phyloP scores from a whole-genome alignment of 2,888 invertebrate genomes.

The Nipponacmea schrenckii region DNA sequence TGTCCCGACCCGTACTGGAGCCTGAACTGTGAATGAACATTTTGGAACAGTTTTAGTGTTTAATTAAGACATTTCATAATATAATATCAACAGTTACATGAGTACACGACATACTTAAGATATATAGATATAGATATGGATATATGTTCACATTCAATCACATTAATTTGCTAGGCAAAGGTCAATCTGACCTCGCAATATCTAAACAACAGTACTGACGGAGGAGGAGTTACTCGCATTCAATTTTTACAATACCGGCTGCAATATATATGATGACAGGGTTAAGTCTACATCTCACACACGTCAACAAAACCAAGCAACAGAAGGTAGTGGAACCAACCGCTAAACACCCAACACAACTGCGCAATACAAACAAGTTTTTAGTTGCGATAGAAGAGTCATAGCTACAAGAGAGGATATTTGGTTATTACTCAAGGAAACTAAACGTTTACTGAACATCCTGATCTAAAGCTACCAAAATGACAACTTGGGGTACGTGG shows the following conservation, averaged over 20 bases:
- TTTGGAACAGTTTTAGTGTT: slow-evolving; percentile 11
- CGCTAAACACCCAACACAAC: neutral
- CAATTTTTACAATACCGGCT: slow-evolving; percentile 4
- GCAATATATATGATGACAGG: neutral
- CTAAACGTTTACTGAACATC: too few species aligned
- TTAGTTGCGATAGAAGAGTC: slow-evolving; percentile 2
- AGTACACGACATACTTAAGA: neutral
- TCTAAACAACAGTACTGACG: neutral
- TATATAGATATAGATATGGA: neutral
- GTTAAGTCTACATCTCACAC: slow-evolving; percentile 4
- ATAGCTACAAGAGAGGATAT: neutral
- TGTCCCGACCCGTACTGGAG: slow-evolving; percentile 45
- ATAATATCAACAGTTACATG: neutral
- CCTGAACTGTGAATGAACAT: slow-evolving; percentile 48
- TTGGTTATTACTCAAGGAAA: neutral
- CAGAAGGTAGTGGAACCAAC: neutral
- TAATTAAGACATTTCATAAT: neutral
- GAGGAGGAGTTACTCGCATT: slow-evolving; percentile 5
- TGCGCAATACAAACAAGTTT: neutral
- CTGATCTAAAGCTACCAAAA: too few species aligned
- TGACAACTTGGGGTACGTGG: too few species aligned
- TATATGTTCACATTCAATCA: slow-evolving; percentile 8
- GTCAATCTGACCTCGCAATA: neutral
- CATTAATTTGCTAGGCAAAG: neutral
- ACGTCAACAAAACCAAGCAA: neutral